phyloP scores from a whole-genome alignment of 2,888 invertebrate genomes.

The Poecilobothrus nobilitatus region DNA sequence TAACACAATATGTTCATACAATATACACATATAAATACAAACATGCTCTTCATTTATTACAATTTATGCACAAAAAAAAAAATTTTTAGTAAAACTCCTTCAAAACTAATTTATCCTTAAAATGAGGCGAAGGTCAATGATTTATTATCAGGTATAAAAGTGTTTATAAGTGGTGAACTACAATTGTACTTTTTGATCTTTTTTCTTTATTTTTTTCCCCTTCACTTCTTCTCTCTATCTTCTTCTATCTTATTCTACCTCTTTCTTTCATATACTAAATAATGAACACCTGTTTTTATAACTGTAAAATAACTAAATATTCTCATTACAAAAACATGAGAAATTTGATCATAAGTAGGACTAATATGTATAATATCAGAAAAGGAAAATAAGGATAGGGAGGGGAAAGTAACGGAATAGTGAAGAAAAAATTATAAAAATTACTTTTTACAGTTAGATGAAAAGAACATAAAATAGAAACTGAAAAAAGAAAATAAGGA shows the following conservation, averaged over 20 bases:
- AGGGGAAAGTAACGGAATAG: not conserved
- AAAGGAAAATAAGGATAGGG: not conserved
- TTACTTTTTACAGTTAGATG: not conserved
- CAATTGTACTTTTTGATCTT: too few relatives aligned
- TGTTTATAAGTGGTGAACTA: not conserved
- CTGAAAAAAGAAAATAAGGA: too few relatives aligned
- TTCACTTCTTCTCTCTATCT: not conserved
- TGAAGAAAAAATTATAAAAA: not conserved
- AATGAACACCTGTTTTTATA: not conserved
- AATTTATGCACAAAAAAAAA: too few relatives aligned
- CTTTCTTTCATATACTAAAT: not conserved
- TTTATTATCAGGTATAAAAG: conserved; percentile 10
- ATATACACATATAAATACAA: too few relatives aligned
- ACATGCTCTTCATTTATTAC: too few relatives aligned
- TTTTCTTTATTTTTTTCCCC: not conserved
- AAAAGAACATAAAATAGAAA: too few relatives aligned
- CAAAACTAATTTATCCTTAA: not conserved
- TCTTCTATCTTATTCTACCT: not conserved
- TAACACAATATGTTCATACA: too few relatives aligned
- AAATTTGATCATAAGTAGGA: not conserved
- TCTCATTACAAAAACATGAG: not conserved
- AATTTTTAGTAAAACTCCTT: not conserved
- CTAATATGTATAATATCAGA: not conserved
- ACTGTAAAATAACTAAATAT: not conserved
- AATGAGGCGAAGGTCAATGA: conserved; percentile 10